A percentile compares a stretch with the other conserved stretches of the same genome.
phyloP scores from a whole-genome alignment of 1,140 invertebrate genomes.

The Hesperophylax magnus region DNA sequence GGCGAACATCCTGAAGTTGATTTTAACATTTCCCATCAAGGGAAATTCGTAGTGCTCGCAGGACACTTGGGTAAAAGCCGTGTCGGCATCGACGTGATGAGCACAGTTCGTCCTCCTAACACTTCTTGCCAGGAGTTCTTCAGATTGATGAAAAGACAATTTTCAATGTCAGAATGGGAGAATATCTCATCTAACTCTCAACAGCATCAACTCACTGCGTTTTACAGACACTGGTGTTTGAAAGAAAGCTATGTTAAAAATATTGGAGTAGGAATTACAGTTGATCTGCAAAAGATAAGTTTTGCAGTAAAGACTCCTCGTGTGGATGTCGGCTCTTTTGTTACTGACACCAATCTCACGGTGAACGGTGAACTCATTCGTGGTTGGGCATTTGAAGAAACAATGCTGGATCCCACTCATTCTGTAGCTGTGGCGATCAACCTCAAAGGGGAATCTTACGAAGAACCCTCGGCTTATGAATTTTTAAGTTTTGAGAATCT shows the following conservation, averaged over 20 bases:
- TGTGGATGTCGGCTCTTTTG: slow-evolving; percentile 63
- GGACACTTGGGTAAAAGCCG: slow-evolving; percentile 75
- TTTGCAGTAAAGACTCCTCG: slow-evolving; percentile 77
- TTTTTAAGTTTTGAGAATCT: slow-evolving; percentile 72
- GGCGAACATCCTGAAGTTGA: slow-evolving; percentile 63
- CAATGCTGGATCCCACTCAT: slow-evolving; percentile 83
- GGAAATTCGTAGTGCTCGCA: slow-evolving; percentile 86
- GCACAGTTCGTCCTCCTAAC: slow-evolving; percentile 76
- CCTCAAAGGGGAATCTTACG: slow-evolving; percentile 50
- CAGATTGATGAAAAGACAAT: slow-evolving; percentile 86
- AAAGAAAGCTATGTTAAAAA: slow-evolving; percentile 97
- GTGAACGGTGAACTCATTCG: slow-evolving; percentile 74
- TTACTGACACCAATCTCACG: slow-evolving; percentile 79
- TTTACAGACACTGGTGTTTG: slow-evolving; percentile 93
- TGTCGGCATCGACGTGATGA: slow-evolving; percentile 84
- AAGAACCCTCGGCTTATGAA: slow-evolving; percentile 62
- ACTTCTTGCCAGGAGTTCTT: slow-evolving; percentile 85
- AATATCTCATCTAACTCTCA: slow-evolving; percentile 75
- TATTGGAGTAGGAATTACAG: slow-evolving; percentile 86
- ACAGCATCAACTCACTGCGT: slow-evolving; percentile 77
- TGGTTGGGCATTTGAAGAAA: slow-evolving; percentile 91
- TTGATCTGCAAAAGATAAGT: slow-evolving; percentile 82
- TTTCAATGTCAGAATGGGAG: slow-evolving; percentile 85
- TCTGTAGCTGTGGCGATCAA: slow-evolving; percentile 84
- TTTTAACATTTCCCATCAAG: slow-evolving; percentile 96